phyloP scores from a whole-genome alignment of 2,888 invertebrate species.

The Caenorhabditis wallacei region DNA sequence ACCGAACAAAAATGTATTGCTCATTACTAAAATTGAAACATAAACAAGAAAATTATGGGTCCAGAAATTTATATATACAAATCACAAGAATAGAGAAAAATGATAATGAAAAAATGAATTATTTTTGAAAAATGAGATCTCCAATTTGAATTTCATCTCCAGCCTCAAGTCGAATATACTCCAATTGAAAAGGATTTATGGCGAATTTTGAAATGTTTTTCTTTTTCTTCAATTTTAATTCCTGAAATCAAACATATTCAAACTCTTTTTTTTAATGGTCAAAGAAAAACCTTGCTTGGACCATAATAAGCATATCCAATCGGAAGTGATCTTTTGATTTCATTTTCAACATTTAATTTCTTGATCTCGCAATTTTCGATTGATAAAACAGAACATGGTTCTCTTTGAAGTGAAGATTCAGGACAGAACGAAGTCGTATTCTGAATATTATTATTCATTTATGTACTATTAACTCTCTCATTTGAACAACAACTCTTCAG shows the following conservation, averaged over 20 bases:
- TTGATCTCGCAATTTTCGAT: not conserved
- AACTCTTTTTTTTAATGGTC: not conserved
- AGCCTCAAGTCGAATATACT: slow-evolving; percentile 4
- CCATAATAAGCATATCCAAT: slow-evolving; percentile 16
- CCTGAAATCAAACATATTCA: not conserved
- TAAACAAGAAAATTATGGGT: not conserved
- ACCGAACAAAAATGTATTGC: not conserved
- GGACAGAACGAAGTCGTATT: not conserved
- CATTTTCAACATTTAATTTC: not conserved
- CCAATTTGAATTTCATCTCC: not conserved
- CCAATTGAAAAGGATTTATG: slow-evolving; percentile 10
- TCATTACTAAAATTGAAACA: slow-evolving; percentile 1
- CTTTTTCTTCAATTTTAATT: not conserved
- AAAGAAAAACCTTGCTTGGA: not conserved
- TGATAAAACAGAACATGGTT: slow-evolving; percentile 1
- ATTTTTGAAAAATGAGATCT: not conserved
- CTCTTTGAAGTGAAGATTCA: not conserved
- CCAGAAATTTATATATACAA: not conserved
- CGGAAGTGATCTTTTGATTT: slow-evolving; percentile 19
- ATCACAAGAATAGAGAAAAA: not conserved
- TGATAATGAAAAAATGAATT: not conserved
- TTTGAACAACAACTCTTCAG: too few relatives aligned
- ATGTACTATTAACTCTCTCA: too few relatives aligned
- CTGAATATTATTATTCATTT: not conserved
- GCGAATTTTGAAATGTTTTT: too few relatives aligned